phyloP scores from a whole-genome alignment of 2,888 invertebrate genomes.

The Dendrolimus pini region DNA sequence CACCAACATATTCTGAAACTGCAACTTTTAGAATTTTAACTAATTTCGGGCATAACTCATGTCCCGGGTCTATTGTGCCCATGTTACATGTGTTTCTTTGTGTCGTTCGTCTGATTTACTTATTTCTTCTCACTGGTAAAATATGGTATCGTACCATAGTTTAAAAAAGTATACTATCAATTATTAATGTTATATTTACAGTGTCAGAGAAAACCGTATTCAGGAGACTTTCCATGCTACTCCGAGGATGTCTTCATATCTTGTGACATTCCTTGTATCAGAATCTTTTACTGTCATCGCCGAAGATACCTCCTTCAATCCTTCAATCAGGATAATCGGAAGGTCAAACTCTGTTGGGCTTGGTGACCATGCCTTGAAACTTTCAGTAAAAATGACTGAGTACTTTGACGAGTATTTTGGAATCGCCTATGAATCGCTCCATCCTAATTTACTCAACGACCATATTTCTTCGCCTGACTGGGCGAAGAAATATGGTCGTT shows the following conservation, averaged over 20 bases:
- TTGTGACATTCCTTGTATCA: slow-evolving; percentile 88
- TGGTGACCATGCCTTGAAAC: slow-evolving; percentile 42
- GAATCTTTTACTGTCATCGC: slow-evolving; percentile 59
- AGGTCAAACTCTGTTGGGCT: slow-evolving; percentile 56
- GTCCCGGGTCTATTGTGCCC: no score
- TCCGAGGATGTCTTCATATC: slow-evolving; percentile 87
- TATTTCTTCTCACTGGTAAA: slow-evolving; percentile 1
- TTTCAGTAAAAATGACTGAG: slow-evolving; percentile 52
- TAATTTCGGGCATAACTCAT: no score
- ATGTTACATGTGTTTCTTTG: no score
- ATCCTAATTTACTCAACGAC: slow-evolving; percentile 53
- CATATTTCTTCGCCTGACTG: slow-evolving; percentile 66
- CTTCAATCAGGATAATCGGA: slow-evolving; percentile 59
- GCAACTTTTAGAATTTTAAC: no score
- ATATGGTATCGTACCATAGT: slow-evolving; percentile 14
- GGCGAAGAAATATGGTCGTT: no score
- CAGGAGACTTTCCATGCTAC: slow-evolving; percentile 65
- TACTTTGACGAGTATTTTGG: slow-evolving; percentile 54
- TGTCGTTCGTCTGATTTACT: no score
- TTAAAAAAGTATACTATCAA: neutral
- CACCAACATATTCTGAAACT: no score
- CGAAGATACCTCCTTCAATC: slow-evolving; percentile 38
- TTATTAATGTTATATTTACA: slow-evolving; percentile 19
- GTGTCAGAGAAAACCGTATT: slow-evolving; percentile 27
- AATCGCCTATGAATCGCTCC: slow-evolving; percentile 47